A percentile compares a stretch with the other conserved stretches of the same genome.
These are phyloP conservation scores for Andrena bicolor DNA, from an alignment of 2,888 invertebrate species.

Conservation along the genomic window DNA sequence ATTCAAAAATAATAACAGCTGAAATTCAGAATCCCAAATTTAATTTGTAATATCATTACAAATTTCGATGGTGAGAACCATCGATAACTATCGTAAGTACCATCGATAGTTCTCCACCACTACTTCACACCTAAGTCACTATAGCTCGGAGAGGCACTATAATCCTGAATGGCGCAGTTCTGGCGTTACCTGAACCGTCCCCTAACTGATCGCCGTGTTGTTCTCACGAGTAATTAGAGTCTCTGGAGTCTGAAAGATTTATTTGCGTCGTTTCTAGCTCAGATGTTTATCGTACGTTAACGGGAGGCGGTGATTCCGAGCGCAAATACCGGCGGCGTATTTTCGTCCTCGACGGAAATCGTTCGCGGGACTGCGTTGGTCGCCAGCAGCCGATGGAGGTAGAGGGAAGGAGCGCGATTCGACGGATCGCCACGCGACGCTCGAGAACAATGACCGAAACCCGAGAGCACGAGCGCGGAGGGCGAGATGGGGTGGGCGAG, in stretches of 20 bases:
- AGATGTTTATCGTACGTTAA: slow-evolving; percentile 3
- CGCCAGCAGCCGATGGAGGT: slow-evolving; percentile 18
- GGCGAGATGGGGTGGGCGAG: background rate
- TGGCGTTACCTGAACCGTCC: background rate
- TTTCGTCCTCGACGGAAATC: background rate
- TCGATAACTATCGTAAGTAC: too few species aligned
- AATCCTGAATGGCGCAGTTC: background rate
- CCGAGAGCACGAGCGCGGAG: background rate
- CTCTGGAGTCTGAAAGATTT: slow-evolving; percentile 19
- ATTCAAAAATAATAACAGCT: too few species aligned
- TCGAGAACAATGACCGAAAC: slow-evolving; percentile 17
- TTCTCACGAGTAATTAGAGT: background rate
- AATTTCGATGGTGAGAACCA: too few species aligned
- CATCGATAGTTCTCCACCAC: too few species aligned
- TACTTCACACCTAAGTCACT: too few species aligned
- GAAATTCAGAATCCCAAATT: too few species aligned
- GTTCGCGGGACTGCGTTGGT: background rate
- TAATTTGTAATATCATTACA: too few species aligned
- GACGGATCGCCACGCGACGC: slow-evolving; percentile 18
- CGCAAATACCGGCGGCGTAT: background rate
- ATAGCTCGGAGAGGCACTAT: too few species aligned
- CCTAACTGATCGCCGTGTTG: background rate
- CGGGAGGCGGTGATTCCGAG: background rate
- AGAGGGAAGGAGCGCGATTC: slow-evolving; percentile 27
- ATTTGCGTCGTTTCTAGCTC: slow-evolving; percentile 28